phyloP scores from a whole-genome alignment of 2,113 vertebrate species.

The Anguilla japonica region DNA sequence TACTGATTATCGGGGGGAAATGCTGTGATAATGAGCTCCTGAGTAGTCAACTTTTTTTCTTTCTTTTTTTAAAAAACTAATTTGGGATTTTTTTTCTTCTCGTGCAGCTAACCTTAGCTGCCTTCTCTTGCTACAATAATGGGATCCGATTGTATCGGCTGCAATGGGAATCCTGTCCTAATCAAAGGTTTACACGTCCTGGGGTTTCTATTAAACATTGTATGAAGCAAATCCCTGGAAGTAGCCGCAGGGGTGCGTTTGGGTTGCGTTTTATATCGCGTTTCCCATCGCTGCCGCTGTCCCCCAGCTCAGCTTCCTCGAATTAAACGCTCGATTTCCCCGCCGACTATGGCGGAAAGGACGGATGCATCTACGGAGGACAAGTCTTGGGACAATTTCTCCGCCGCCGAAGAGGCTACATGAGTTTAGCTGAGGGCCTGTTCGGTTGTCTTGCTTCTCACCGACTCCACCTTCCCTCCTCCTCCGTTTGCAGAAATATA shows the following conservation, averaged over 20 bases:
- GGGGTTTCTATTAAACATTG: conserved; percentile 50
- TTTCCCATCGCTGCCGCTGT: conserved; percentile 32
- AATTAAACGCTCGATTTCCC: conserved; percentile 50
- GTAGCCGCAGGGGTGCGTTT: conserved; percentile 38
- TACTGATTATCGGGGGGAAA: neutral
- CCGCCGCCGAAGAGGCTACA: conserved; percentile 55
- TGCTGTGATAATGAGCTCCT: neutral
- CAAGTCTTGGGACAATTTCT: conserved; percentile 46
- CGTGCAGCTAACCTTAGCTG: neutral
- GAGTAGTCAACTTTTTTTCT: neutral
- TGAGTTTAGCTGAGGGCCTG: conserved; percentile 66
- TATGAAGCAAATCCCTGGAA: conserved; percentile 48
- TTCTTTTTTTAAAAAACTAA: neutral
- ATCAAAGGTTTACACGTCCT: conserved; percentile 33
- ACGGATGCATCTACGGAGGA: conserved; percentile 62
- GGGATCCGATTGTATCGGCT: conserved; percentile 34
- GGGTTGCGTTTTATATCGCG: conserved; percentile 19
- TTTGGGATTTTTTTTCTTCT: neutral
- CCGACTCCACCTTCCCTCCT: conserved; percentile 64
- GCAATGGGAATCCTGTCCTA: conserved; percentile 39
- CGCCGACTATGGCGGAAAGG: conserved; percentile 64
- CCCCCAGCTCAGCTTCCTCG: conserved; percentile 25
- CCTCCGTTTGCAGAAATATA: conserved; percentile 75
- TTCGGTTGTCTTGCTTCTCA: conserved; percentile 59
- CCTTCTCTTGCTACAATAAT: conserved; percentile 2